Conservation (phyloP, 1,140 invertebrate genomes). For the Protaetia brevitarsis region DNA sequence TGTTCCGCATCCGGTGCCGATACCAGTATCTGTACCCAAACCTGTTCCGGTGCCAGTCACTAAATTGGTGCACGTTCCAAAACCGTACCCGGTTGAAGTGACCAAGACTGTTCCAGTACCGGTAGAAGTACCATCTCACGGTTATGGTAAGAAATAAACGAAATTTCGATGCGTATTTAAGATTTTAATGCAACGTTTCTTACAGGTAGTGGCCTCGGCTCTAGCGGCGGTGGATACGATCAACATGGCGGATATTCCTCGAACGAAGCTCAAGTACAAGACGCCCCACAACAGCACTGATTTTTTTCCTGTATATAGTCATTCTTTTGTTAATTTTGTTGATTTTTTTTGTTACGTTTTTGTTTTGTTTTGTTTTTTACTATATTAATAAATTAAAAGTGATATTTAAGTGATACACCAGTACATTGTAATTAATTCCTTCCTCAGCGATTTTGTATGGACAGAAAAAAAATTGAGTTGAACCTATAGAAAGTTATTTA, state of each 20-base stretch:
- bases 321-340: constrained; percentile 13
- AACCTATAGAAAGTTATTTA: too few relatives aligned
- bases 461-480: too few relatives aligned
- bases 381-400: constrained; percentile 1
- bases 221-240: not conserved
- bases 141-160: constrained; percentile 12
- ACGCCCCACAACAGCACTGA: constrained; percentile 4
- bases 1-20: constrained; percentile 39
- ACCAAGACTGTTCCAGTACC: constrained; percentile 35
- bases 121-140: constrained; percentile 31
- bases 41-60: constrained; percentile 33
- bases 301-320: not conserved
- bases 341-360: not conserved
- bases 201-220: not conserved
- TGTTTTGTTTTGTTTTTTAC: not conserved
- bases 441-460: too few relatives aligned
- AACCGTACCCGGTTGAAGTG: constrained; percentile 37
- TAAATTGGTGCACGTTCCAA: constrained; percentile 35
- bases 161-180: constrained; percentile 38
- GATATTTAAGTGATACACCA: constrained; percentile 1
- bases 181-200: not conserved
- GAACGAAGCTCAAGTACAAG: not conserved
- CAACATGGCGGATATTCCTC: constrained; percentile 16
- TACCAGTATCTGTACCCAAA: constrained; percentile 33
- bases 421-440: not conserved